A percentile compares a stretch with the other conserved stretches of the same genome.
phyloP scores from a whole-genome alignment of 2,888 invertebrate genomes.

The Bombylius major region DNA sequence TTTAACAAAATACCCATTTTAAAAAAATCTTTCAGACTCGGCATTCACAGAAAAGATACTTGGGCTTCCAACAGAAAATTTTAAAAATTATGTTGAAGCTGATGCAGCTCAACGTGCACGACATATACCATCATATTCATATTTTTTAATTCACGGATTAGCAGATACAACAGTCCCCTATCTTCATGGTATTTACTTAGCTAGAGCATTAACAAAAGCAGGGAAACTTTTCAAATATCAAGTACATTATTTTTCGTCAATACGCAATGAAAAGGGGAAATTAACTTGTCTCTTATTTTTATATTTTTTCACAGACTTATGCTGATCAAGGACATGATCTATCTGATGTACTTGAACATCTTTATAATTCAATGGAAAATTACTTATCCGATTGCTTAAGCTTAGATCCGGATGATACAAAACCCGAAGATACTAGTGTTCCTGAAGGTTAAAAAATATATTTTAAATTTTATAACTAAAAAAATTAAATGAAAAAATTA shows the following conservation, averaged over 20 bases:
- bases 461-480: background rate
- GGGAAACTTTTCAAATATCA: slow-evolving; percentile 86
- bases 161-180: slow-evolving; percentile 89
- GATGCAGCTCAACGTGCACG: slow-evolving; percentile 80
- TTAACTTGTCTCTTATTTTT: background rate
- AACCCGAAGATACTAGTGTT: slow-evolving; percentile 40
- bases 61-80: slow-evolving; percentile 76
- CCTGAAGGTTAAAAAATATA: slow-evolving; percentile 25
- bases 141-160: slow-evolving; percentile 85
- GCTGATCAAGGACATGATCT: slow-evolving; percentile 84
- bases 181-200: slow-evolving; percentile 81
- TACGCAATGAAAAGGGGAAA: too few relatives aligned
- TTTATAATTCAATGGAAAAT: slow-evolving; percentile 87
- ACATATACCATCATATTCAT: slow-evolving; percentile 75
- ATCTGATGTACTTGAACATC: slow-evolving; percentile 74
- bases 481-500: too few relatives aligned
- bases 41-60: slow-evolving; percentile 92
- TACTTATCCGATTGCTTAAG: slow-evolving; percentile 83
- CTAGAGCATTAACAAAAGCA: slow-evolving; percentile 74
- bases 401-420: slow-evolving; percentile 65
- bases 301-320: slow-evolving; percentile 59
- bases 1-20: too few relatives aligned
- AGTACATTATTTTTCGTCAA: slow-evolving; percentile 42
- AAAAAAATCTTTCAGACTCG: slow-evolving; percentile 51
- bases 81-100: slow-evolving; percentile 82